phyloP scores from a whole-genome alignment of 2,888 invertebrate genomes.

The Antitype chi region DNA sequence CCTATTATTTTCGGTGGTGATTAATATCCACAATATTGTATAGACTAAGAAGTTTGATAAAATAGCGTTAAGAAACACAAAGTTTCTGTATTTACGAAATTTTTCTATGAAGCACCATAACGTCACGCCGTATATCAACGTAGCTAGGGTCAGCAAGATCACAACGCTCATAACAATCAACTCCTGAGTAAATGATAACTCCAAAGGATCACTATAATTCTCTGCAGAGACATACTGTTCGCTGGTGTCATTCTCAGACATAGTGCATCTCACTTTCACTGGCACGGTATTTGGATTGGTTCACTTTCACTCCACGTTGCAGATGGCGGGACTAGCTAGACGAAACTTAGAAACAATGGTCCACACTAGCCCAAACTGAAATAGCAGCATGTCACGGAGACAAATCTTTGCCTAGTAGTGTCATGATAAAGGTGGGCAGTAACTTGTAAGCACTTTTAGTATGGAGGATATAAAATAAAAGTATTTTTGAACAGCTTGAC shows the following conservation, averaged over 20 bases:
- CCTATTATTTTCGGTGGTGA: not conserved
- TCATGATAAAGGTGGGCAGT: not conserved
- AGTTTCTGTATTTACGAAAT: constrained; percentile 11
- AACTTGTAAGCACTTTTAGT: too few relatives aligned
- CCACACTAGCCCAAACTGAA: not conserved
- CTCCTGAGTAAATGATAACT: not conserved
- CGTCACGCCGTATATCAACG: not conserved
- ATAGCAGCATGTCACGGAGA: not conserved
- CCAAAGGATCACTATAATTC: not conserved
- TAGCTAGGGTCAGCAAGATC: not conserved
- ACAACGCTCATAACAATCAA: not conserved
- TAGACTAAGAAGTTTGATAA: not conserved
- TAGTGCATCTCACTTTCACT: not conserved
- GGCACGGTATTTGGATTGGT: not conserved
- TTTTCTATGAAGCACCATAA: not conserved
- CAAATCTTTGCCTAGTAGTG: not conserved
- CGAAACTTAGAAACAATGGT: not conserved
- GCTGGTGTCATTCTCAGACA: not conserved
- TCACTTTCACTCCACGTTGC: not conserved
- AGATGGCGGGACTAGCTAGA: not conserved
- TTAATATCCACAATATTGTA: accelerated
- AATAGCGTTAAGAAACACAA: constrained; percentile 6
- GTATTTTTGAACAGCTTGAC: not conserved
- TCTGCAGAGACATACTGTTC: not conserved
- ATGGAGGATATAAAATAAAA: not conserved